A percentile compares a stretch with the other conserved stretches of the same genome.
Evolutionary conservation across 2,888 invertebrate species (phyloP).

Genomic region (Tetropium fuscum): DNA sequence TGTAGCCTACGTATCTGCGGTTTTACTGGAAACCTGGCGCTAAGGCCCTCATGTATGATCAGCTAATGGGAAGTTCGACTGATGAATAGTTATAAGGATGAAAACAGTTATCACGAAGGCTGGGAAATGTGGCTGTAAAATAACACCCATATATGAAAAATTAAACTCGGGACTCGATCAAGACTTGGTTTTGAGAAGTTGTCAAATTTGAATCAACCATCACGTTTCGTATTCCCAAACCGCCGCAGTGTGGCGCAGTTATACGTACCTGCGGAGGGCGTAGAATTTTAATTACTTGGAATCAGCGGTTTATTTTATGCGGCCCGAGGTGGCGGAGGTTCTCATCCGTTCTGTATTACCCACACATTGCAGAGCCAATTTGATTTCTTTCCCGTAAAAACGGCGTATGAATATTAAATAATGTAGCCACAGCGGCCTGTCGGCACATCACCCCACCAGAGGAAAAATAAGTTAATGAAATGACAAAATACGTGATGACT

Average conservation of each 20-base stretch:
- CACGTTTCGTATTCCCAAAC: neutral
- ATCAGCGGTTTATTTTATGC: neutral
- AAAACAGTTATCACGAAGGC: too few species aligned
- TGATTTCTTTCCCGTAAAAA: constrained; percentile 37
- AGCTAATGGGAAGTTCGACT: too few species aligned
- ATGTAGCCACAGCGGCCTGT: constrained; percentile 6
- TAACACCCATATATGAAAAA: too few species aligned
- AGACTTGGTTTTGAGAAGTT: too few species aligned
- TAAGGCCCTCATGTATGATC: too few species aligned
- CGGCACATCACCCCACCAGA: neutral
- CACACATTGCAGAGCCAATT: constrained; percentile 36
- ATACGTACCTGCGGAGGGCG: too few species aligned
- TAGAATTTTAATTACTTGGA: constrained; percentile 1
- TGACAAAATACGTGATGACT: constrained; percentile 24
- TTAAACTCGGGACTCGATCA: too few species aligned
- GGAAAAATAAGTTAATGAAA: constrained; percentile 21
- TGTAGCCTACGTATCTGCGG: too few species aligned
- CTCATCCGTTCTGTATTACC: constrained; percentile 19
- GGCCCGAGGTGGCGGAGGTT: neutral
- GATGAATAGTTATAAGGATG: too few species aligned
- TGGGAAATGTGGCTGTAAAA: too few species aligned
- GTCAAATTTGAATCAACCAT: too few species aligned
- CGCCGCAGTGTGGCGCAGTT: neutral
- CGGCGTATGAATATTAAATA: constrained; percentile 38
- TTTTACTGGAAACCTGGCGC: too few species aligned